Evolutionary conservation across 2,888 invertebrate species (phyloP).

Genomic region (Drosophila mettleri): DNA sequence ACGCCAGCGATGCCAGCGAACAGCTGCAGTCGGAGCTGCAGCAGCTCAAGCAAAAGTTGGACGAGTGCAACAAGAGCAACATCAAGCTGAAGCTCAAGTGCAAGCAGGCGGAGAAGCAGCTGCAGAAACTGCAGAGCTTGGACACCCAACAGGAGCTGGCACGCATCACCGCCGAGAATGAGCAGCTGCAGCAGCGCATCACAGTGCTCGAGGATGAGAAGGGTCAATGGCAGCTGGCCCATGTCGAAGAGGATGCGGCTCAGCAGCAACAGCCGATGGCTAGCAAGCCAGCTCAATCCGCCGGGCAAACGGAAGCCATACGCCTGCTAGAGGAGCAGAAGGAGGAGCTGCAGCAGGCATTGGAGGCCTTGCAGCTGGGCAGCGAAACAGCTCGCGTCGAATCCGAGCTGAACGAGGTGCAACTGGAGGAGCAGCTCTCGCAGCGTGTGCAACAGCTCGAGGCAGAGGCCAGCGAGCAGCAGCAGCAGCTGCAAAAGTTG

Average conservation of each 20-base stretch:
- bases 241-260: slow-evolving; percentile 64
- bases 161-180: slow-evolving; percentile 87
- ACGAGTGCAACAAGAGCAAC: slow-evolving; percentile 89
- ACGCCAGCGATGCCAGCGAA: slow-evolving; percentile 28
- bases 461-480: slow-evolving; percentile 86
- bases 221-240: slow-evolving; percentile 92
- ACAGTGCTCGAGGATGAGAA: slow-evolving; percentile 96
- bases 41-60: slow-evolving; percentile 89
- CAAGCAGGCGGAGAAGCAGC: slow-evolving; percentile 91
- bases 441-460: slow-evolving; percentile 81
- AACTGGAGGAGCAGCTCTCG: slow-evolving; percentile 91
- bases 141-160: slow-evolving; percentile 89
- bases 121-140: slow-evolving; percentile 88
- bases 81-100: slow-evolving; percentile 86
- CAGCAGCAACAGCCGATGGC: slow-evolving; percentile 5
- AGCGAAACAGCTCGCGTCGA: slow-evolving; percentile 89
- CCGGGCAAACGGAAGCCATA: slow-evolving; percentile 72
- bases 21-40: slow-evolving; percentile 81
- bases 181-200: slow-evolving; percentile 90
- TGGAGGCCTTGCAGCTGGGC: slow-evolving; percentile 85
- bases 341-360: slow-evolving; percentile 87
- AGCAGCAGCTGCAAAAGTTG: slow-evolving; percentile 82
- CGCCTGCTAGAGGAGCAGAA: slow-evolving; percentile 86
- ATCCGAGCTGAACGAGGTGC: slow-evolving; percentile 91
- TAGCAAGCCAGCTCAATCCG: not conserved